Percentiles rank a stretch among this genome's conserved stretches.
Conservation (phyloP, 2,888 invertebrate genomes). For the Capitulum mitella region DNA sequence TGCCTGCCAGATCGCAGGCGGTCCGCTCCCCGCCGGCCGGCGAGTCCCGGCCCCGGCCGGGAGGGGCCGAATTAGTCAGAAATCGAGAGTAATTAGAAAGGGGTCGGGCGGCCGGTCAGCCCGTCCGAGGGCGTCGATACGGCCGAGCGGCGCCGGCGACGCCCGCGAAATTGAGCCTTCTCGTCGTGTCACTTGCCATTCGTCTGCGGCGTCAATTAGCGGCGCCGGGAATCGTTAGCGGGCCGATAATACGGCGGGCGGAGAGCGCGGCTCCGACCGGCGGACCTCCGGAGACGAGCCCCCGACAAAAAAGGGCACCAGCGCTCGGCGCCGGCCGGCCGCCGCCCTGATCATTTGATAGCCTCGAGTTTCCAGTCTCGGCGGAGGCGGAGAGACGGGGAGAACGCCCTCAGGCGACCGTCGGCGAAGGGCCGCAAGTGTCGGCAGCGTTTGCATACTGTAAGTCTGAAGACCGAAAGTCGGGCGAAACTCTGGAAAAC, state of each 20-base stretch:
- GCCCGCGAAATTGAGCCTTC: background rate
- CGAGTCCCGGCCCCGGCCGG: no score
- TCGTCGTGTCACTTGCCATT: constrained; percentile 5
- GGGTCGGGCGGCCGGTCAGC: background rate
- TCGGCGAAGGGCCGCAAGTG: no score
- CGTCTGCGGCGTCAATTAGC: constrained; percentile 6
- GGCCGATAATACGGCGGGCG: background rate
- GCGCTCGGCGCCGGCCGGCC: no score
- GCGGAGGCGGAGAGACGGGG: no score
- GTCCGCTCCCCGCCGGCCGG: no score
- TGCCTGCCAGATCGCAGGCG: no score
- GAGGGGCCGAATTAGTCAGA: background rate
- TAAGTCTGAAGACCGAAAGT: no score
- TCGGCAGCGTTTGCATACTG: no score
- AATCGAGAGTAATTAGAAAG: constrained; percentile 16
- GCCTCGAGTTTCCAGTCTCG: no score
- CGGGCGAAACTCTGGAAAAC: no score
- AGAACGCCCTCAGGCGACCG: no score
- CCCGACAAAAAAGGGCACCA: background rate
- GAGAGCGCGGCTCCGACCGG: background rate
- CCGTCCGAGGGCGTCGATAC: background rate
- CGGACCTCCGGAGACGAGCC: background rate
- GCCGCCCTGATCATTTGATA: no score
- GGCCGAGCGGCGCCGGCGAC: background rate
- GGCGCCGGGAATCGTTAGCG: background rate